phyloP scores from a whole-genome alignment of 2,797 vertebrate species.

The Apogon talboti region DNA sequence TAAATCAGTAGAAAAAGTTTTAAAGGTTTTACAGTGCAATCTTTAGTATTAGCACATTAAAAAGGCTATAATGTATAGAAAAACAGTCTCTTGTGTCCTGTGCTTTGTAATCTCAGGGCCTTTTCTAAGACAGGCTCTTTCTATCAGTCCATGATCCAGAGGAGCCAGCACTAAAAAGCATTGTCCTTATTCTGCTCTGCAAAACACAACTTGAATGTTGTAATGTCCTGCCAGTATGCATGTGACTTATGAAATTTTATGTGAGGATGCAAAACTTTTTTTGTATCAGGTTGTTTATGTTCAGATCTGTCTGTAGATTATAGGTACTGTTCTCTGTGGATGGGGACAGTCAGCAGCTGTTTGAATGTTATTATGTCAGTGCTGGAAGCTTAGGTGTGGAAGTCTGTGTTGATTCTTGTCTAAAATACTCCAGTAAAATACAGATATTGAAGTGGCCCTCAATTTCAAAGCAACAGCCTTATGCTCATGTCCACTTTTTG shows the following conservation, averaged over 20 bases:
- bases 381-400: conserved; percentile 16
- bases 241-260: not conserved
- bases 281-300: not conserved
- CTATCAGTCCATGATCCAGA: conserved; percentile 26
- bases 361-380: conserved; percentile 33
- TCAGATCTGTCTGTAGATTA: conserved; percentile 5
- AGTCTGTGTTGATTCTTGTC: not conserved
- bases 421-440: conserved; percentile 8
- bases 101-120: not conserved
- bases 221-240: not conserved
- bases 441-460: not conserved
- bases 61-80: conserved; percentile 27
- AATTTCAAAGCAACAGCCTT: conserved; percentile 4
- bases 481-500: not conserved
- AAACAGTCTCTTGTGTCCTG: conserved; percentile 8
- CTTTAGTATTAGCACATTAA: conserved; percentile 68
- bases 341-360: not conserved
- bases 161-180: conserved; percentile 13
- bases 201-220: conserved; percentile 6
- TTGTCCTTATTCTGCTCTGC: conserved; percentile 6
- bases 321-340: too few relatives aligned
- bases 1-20: conserved; percentile 60
- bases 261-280: conserved; percentile 15
- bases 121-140: conserved; percentile 22
- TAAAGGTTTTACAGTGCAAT: conserved; percentile 64